Percentiles rank a stretch among this genome's conserved stretches.
Evolutionary conservation across 53 echinoderm and acorn worm species (phyloP).

Genomic region (Stichopus horrens): DNA sequence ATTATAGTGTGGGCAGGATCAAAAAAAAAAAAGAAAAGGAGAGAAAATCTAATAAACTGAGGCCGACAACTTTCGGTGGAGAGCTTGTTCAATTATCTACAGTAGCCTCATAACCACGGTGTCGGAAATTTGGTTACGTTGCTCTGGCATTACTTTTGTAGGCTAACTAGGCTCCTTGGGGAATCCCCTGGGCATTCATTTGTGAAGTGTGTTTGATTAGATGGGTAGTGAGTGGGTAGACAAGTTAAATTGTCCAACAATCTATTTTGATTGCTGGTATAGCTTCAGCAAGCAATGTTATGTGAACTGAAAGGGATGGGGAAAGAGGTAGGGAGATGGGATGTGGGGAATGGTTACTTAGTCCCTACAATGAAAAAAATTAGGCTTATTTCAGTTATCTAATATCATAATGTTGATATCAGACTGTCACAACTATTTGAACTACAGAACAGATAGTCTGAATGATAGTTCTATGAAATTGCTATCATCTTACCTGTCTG

Average conservation of each 20-base stretch:
- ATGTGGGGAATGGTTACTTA: too few species aligned
- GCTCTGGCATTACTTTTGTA: not conserved
- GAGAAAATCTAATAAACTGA: slow-evolving; percentile 15
- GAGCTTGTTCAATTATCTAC: not conserved
- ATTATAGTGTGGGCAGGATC: not conserved
- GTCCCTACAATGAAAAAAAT: too few species aligned
- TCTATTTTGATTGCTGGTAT: too few species aligned
- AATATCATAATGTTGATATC: too few species aligned
- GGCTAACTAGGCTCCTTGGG: slow-evolving; percentile 1
- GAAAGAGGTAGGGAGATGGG: too few species aligned
- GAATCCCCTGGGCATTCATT: not conserved
- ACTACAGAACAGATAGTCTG: too few species aligned
- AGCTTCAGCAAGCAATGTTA: too few species aligned
- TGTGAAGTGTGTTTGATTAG: slow-evolving; percentile 24
- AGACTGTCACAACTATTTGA: too few species aligned
- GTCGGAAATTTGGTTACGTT: not conserved
- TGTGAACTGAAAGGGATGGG: too few species aligned
- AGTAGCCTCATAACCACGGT: not conserved
- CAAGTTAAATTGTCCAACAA: not conserved
- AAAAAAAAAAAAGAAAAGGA: not conserved
- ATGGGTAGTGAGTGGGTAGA: not conserved
- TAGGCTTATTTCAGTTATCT: too few species aligned
- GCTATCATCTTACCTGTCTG: too few species aligned
- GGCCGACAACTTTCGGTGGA: slow-evolving; percentile 11
- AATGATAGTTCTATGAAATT: too few species aligned